Conservation (phyloP, 92 coral and sea anemone species). For the Phenganax marumi region DNA sequence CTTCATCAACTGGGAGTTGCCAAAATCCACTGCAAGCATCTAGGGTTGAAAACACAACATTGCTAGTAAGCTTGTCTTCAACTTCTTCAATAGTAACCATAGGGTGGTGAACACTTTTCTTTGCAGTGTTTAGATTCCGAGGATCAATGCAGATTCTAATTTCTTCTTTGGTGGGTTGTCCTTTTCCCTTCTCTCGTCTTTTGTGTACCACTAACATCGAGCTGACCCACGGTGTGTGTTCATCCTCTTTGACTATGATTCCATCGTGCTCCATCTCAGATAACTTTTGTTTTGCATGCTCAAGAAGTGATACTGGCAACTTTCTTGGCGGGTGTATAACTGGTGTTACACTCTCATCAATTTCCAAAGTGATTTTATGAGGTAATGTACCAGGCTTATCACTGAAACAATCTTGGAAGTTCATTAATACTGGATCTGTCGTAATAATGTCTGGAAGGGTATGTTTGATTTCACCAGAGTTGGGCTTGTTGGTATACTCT, state of each 20-base stretch:
- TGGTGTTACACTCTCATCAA: slow-evolving; percentile 33
- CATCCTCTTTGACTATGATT: slow-evolving; percentile 51
- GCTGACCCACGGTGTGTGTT: slow-evolving; percentile 47
- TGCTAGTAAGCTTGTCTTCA: neutral
- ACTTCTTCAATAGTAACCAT: slow-evolving; percentile 10
- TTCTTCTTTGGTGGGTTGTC: slow-evolving; percentile 31
- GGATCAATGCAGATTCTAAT: slow-evolving; percentile 53
- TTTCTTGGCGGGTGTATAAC: slow-evolving; percentile 50
- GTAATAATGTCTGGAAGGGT: too few species aligned
- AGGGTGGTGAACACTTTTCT: neutral
- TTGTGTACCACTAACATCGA: slow-evolving; percentile 50
- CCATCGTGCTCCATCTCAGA: slow-evolving; percentile 57
- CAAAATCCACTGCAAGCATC: slow-evolving; percentile 13
- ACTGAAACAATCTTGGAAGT: slow-evolving; percentile 54
- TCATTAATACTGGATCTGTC: neutral
- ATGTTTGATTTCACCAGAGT: too few species aligned
- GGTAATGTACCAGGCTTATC: slow-evolving; percentile 48
- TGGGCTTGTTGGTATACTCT: too few species aligned
- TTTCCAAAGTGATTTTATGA: slow-evolving; percentile 40
- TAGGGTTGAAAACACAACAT: neutral
- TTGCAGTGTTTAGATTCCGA: slow-evolving; percentile 27
- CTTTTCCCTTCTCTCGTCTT: slow-evolving; percentile 38
- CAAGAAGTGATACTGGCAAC: slow-evolving; percentile 30
- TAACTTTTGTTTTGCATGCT: slow-evolving; percentile 27
- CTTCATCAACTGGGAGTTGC: neutral